Conservation (phyloP, 2,797 vertebrate species). For the Rhynchonycteris naso region DNA sequence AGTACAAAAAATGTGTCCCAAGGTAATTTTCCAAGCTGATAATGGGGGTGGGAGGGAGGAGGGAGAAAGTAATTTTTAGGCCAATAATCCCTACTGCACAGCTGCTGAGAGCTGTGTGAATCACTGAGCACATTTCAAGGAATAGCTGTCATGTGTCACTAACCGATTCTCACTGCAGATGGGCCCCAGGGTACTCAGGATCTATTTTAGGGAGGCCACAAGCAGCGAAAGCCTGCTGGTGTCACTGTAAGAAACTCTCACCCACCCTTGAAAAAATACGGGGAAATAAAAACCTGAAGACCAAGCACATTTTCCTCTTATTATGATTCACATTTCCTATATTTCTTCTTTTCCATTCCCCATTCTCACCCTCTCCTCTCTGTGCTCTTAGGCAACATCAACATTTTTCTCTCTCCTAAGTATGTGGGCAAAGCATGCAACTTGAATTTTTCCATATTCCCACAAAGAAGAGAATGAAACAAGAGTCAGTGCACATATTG, state of each 20-base stretch:
- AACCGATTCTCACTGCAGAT: slow-evolving; percentile 37
- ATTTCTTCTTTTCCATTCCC: background rate
- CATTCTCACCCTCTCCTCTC: background rate
- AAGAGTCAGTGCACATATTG: background rate
- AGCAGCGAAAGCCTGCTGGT: background rate
- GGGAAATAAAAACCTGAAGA: slow-evolving; percentile 13
- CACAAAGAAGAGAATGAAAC: background rate
- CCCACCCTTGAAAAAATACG: slow-evolving; percentile 10
- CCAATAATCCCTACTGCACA: slow-evolving; percentile 51
- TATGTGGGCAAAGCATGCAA: background rate
- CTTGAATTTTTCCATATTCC: background rate
- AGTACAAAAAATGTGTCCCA: background rate
- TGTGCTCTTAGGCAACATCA: background rate
- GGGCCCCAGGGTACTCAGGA: background rate
- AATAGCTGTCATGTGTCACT: slow-evolving; percentile 62
- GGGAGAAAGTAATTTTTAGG: slow-evolving; percentile 61
- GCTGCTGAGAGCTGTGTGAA: slow-evolving; percentile 50
- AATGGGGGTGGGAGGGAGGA: background rate
- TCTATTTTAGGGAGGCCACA: slow-evolving; percentile 42
- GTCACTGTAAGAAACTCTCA: slow-evolving; percentile 20
- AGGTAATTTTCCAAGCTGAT: slow-evolving; percentile 48
- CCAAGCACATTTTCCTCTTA: slow-evolving; percentile 30
- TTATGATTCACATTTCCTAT: background rate
- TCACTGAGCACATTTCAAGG: slow-evolving; percentile 70
- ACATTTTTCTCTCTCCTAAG: background rate